Conservation (phyloP, 2,113 vertebrate species). For the Ascaphus truei region DNA sequence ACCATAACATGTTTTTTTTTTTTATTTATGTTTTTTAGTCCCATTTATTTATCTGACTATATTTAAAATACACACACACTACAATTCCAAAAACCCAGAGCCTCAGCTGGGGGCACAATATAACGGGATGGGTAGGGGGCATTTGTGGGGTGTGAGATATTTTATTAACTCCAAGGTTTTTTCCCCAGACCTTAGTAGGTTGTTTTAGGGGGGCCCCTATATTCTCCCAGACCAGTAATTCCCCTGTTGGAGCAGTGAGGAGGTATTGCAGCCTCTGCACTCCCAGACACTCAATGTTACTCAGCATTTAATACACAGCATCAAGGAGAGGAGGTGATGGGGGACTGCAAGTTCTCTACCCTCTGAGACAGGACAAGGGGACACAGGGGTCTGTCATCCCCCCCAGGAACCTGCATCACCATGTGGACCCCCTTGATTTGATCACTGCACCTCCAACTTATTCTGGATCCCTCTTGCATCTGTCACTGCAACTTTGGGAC, state of each 20-base stretch:
- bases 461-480: neutral
- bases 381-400: neutral
- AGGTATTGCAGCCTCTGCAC: slow-evolving; percentile 22
- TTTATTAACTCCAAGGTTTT: no score
- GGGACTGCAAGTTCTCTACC: slow-evolving; percentile 3
- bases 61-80: no score
- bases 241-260: slow-evolving; percentile 25
- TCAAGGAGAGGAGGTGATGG: slow-evolving; percentile 4
- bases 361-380: slow-evolving; percentile 12
- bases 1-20: no score
- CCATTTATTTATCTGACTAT: no score
- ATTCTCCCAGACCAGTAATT: slow-evolving; percentile 2
- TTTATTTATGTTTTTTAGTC: no score
- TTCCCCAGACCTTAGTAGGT: no score
- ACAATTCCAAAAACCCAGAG: no score
- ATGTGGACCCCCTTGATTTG: neutral
- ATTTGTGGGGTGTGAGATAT: no score
- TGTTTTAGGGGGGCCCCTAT: neutral
- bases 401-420: neutral
- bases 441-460: neutral
- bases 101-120: no score
- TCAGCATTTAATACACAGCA: slow-evolving; percentile 28
- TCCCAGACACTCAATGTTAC: slow-evolving; percentile 30
- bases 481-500: neutral
- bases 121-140: no score